Conservation (phyloP, 2,888 invertebrate species). For the Trichacis sp. region DNA sequence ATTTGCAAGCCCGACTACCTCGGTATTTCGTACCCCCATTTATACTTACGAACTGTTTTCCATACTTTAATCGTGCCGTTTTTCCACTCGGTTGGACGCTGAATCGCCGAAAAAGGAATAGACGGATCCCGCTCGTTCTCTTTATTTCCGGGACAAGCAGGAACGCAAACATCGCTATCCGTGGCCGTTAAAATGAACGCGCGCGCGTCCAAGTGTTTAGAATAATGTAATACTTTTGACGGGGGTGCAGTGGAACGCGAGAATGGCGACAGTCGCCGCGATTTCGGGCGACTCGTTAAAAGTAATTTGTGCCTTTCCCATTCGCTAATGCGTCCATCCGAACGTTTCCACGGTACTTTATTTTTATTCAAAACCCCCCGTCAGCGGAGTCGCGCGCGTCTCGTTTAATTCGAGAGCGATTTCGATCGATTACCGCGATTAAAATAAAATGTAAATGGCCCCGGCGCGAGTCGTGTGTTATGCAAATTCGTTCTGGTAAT, state of each 20-base stretch:
- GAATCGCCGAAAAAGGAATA: background rate
- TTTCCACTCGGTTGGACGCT: constrained; percentile 2
- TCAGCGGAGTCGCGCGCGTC: constrained; percentile 30
- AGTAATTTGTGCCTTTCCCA: constrained; percentile 60
- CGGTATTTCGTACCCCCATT: background rate
- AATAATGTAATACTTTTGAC: background rate
- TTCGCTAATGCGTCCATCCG: constrained; percentile 65
- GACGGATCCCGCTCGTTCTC: background rate
- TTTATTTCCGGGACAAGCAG: background rate
- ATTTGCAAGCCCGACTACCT: too few relatives aligned
- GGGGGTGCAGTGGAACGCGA: constrained; percentile 13
- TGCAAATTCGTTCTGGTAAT: constrained; percentile 67
- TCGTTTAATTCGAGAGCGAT: constrained; percentile 57
- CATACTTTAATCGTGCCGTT: constrained; percentile 1
- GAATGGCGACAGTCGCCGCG: constrained; percentile 39
- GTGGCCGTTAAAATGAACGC: constrained; percentile 13
- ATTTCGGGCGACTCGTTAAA: constrained; percentile 59
- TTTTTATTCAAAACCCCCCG: constrained; percentile 64
- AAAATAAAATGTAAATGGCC: constrained; percentile 68
- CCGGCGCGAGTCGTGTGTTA: constrained; percentile 61
- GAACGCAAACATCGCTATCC: background rate
- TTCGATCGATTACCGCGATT: constrained; percentile 67
- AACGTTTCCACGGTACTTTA: constrained; percentile 59
- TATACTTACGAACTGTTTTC: background rate
- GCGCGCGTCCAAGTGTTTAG: constrained; percentile 3